Evolutionary conservation across 2,113 vertebrate genomes (phyloP).

Genomic region (Sinocyclocheilus anshuiensis): DNA sequence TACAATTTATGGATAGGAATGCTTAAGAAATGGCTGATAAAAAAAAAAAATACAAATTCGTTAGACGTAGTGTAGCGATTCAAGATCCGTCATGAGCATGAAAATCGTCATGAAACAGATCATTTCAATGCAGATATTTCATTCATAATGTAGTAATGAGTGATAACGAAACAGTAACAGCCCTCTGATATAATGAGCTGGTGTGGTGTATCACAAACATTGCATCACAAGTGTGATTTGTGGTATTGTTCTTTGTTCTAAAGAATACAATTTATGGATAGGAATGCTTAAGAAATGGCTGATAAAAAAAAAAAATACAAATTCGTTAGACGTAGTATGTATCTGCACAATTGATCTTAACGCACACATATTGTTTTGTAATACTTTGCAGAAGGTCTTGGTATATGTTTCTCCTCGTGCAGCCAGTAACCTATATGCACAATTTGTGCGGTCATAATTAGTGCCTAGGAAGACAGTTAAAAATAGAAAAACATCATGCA

Average conservation of each 20-base stretch:
- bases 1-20: no score
- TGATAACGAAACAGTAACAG: background rate
- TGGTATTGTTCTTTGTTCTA: background rate
- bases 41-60: background rate
- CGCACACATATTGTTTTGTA: no score
- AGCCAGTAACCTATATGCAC: background rate
- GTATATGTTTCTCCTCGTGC: background rate
- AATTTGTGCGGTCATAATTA: background rate
- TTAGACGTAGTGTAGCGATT: background rate
- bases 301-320: background rate
- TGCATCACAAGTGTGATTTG: background rate
- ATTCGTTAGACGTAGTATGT: no score
- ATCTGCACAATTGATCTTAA: no score
- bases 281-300: background rate
- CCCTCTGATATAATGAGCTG: background rate
- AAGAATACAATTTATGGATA: background rate
- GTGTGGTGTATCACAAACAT: background rate
- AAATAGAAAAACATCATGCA: background rate
- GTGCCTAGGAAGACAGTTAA: background rate
- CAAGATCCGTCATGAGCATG: background rate
- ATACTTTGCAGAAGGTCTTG: background rate
- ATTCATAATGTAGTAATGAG: background rate
- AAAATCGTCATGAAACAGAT: background rate
- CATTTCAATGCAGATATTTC: background rate
- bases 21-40: background rate